Base-by-base conservation (phyloP, 1,140 invertebrate genomes). In the Trachymyrmex septentrionalis region DNA sequence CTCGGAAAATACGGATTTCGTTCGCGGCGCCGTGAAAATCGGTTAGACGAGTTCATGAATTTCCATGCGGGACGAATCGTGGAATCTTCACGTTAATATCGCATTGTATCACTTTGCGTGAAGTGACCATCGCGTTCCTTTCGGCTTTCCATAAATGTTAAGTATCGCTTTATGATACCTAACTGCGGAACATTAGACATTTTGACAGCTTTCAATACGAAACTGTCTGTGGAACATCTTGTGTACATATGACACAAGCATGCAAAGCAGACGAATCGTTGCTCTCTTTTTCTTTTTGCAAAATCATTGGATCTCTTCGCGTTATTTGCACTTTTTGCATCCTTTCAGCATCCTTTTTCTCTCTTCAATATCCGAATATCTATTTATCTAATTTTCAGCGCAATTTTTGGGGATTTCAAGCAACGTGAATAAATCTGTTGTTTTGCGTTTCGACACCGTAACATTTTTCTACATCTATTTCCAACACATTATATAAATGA, bases 61-160 rank as follows among this genome's bases (percentile, higher is more conserved):
- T 90, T 90, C 88, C 89, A 90, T 90, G 64, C 90, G 66, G 88
- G 86, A 73, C 71, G 57, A 44, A 0, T 24, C 6, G 0, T 12
- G 7, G 21, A n/a, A 53, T 82, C 55, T 59, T 57, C 63, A n/a
- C 71, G 63, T 80, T 73, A 38, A 86, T 85, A 50, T 73, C 76
- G 50, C 50, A 84, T 84, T 69, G 44, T 86, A 82, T 50, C 2
- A 9, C 53, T 7, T 27, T n/a, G 14, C 53, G 44, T 34, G 38
- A 61, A 69, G 53, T 57, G 53, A 82, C 53, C 19, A 24, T 57
- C 21, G 6, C 7, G 21, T 61, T 34, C 9, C 44, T 61, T 16
- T 61, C 5, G 14, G 4, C 38, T 80, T 78, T 80, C 9, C 14
- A 44, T 27, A 6, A 55, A 50, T 55, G 19, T 73, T 30, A 19